A percentile compares a stretch with the other conserved stretches of the same genome.
Conservation (phyloP, 2,888 invertebrate species). For the Actias luna region DNA sequence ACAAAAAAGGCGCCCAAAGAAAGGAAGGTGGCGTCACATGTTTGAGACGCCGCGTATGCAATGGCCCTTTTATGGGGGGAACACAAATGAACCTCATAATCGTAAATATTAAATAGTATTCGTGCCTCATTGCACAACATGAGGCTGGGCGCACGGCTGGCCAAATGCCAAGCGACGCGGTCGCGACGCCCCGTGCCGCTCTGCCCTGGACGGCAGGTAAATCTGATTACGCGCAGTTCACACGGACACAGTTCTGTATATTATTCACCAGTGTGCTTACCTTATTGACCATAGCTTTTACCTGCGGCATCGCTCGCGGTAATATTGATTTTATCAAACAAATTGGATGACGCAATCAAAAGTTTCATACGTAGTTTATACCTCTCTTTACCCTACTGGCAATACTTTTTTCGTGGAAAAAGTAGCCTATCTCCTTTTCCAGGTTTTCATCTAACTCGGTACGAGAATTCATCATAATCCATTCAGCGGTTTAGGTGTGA, state of each 20-base stretch:
- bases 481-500: too few relatives aligned
- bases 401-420: too few relatives aligned
- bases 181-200: constrained; percentile 15
- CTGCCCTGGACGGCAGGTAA: constrained; percentile 22
- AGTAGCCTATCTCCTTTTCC: too few relatives aligned
- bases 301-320: too few relatives aligned
- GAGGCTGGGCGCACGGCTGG: constrained; percentile 20
- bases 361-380: too few relatives aligned
- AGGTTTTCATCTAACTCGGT: too few relatives aligned
- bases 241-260: not conserved
- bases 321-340: too few relatives aligned
- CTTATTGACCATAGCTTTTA: too few relatives aligned
- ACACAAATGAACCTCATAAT: constrained; percentile 27
- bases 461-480: too few relatives aligned
- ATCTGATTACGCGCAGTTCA: not conserved
- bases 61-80: constrained; percentile 22
- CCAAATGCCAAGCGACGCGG: constrained; percentile 22
- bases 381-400: too few relatives aligned
- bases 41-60: not conserved
- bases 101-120: constrained; percentile 22
- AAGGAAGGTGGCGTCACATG: not conserved
- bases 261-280: not conserved
- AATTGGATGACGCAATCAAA: too few relatives aligned
- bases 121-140: constrained; percentile 19
- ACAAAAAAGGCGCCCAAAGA: too few relatives aligned